A percentile compares a stretch with the other conserved stretches of the same genome.
These are phyloP conservation scores for Portunus trituberculatus DNA, from an alignment of 1,140 invertebrate species.

Conservation along the genomic window DNA sequence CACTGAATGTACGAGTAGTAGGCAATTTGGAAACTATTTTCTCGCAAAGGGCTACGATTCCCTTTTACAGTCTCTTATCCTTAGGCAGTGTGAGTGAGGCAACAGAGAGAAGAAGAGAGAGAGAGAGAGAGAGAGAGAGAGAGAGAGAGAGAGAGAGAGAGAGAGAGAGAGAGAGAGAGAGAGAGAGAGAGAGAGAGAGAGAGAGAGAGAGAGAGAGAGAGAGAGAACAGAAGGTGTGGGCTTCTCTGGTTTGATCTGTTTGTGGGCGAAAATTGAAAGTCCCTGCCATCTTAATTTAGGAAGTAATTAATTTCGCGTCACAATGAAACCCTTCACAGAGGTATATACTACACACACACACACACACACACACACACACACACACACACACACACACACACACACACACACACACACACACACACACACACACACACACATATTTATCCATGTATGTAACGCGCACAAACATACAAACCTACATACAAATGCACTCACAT, in stretches of 20 bases:
- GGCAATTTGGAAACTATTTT: background rate
- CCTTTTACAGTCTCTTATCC: background rate
- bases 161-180: background rate
- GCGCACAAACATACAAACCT: background rate
- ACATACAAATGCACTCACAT: background rate
- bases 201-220: background rate
- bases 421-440: background rate
- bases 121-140: background rate
- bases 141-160: background rate
- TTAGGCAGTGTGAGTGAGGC: background rate
- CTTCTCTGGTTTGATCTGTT: background rate
- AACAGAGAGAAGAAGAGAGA: background rate
- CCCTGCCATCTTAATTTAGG: background rate
- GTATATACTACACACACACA: conserved; percentile 16
- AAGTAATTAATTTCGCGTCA: background rate
- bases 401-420: conserved; percentile 15
- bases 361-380: conserved; percentile 35
- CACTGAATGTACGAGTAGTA: background rate
- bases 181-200: background rate
- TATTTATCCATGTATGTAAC: no score
- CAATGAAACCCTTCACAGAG: background rate
- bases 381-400: conserved; percentile 36
- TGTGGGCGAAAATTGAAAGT: background rate
- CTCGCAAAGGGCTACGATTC: background rate
- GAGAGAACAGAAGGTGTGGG: background rate